These are phyloP conservation scores for Acomys russatus DNA, from an alignment of 2,797 vertebrate species.

Conservation along the genomic window DNA sequence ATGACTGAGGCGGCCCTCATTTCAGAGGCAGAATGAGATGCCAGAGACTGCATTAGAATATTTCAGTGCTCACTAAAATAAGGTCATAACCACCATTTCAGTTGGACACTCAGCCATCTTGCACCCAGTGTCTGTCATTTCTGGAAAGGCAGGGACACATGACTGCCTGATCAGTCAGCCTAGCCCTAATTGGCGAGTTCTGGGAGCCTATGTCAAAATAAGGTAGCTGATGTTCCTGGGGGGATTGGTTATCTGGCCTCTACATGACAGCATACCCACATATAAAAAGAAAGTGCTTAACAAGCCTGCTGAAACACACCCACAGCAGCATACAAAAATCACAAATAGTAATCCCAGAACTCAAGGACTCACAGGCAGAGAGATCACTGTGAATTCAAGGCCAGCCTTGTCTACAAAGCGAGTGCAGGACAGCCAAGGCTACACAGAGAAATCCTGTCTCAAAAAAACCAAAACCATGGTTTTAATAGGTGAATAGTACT, in stretches of 20 bases:
- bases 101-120: slow-evolving; percentile 36
- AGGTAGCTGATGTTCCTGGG: neutral
- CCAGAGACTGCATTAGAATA: slow-evolving; percentile 58
- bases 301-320: neutral
- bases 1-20: slow-evolving; percentile 22
- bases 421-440: too few species aligned
- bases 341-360: neutral
- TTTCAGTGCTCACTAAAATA: neutral
- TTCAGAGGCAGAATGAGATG: slow-evolving; percentile 49
- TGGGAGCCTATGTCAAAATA: neutral
- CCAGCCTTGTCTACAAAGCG: too few species aligned
- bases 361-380: too few species aligned
- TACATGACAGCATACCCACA: neutral
- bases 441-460: too few species aligned
- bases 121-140: neutral
- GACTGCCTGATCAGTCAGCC: too few species aligned
- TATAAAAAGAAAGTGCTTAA: neutral
- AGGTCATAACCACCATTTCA: slow-evolving; percentile 10
- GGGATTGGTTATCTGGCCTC: neutral
- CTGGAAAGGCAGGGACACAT: neutral
- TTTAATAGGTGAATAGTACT: too few species aligned
- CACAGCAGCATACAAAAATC: neutral
- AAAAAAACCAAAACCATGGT: too few species aligned
- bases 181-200: neutral
- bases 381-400: too few species aligned